These are phyloP conservation scores for Polylopha cassiicola DNA, from an alignment of 2,888 invertebrate species.

Conservation along the genomic window DNA sequence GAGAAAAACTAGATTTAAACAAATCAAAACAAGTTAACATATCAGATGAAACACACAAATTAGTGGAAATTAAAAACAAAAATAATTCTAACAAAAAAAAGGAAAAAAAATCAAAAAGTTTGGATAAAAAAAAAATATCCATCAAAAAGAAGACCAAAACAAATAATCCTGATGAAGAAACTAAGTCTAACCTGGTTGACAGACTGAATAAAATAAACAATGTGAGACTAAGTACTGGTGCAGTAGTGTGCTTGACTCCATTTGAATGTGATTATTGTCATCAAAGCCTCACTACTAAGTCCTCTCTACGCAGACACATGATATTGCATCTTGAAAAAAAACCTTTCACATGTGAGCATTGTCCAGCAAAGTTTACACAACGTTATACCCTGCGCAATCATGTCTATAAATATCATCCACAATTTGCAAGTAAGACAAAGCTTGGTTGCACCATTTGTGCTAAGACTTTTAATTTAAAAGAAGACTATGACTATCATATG, in stretches of 20 bases:
- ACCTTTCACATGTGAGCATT: constrained; percentile 79
- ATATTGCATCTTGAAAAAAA: constrained; percentile 81
- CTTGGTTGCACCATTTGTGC: constrained; percentile 85
- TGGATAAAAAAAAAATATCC: constrained; percentile 3
- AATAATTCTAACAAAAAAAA: constrained; percentile 28
- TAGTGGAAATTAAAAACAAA: too few species aligned
- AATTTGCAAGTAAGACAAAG: constrained; percentile 51
- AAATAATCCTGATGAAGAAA: background rate
- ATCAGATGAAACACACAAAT: too few species aligned
- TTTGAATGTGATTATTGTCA: constrained; percentile 79
- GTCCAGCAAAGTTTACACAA: constrained; percentile 80
- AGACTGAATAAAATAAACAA: constrained; percentile 3
- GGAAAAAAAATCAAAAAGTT: constrained; percentile 24
- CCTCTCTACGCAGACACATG: constrained; percentile 82
- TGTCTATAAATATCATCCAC: constrained; percentile 73
- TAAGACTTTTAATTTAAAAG: constrained; percentile 86
- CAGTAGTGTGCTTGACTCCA: constrained; percentile 33
- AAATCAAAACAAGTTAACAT: constrained; percentile 23
- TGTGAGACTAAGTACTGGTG: constrained; percentile 34
- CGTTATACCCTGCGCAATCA: constrained; percentile 81
- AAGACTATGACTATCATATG: constrained; percentile 84
- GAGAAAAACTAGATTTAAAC: constrained; percentile 1
- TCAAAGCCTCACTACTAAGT: constrained; percentile 79
- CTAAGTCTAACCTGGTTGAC: background rate
- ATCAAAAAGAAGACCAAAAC: background rate